Conservation (phyloP, 2,888 invertebrate genomes). For the Rhagonycha fulva region DNA sequence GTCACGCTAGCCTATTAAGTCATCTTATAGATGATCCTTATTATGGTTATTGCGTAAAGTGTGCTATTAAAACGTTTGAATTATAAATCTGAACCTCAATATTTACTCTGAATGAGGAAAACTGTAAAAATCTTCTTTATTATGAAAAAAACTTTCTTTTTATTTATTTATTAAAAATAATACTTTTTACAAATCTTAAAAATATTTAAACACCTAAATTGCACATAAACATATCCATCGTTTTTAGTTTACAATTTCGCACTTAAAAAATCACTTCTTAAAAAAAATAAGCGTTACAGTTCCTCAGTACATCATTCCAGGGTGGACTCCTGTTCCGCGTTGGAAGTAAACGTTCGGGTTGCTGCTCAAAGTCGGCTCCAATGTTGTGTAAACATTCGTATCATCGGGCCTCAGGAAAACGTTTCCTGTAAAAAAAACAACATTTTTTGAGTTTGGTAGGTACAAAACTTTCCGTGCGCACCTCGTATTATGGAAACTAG, state of each 20-base stretch:
- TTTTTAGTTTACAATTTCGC: background rate
- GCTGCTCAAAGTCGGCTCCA: constrained; percentile 83
- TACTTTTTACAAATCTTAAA: background rate
- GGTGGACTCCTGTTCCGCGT: constrained; percentile 78
- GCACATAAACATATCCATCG: background rate
- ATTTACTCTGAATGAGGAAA: too few relatives aligned
- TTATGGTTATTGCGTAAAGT: background rate
- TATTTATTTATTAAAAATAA: background rate
- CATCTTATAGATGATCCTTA: background rate
- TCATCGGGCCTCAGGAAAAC: constrained; percentile 81
- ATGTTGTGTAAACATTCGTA: constrained; percentile 82
- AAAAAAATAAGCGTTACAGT: background rate
- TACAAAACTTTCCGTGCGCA: background rate
- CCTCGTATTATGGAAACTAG: background rate
- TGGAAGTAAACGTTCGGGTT: constrained; percentile 92
- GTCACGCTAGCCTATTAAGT: background rate
- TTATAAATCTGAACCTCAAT: too few relatives aligned
- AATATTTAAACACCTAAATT: background rate
- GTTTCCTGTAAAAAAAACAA: constrained; percentile 59
- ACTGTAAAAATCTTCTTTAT: too few relatives aligned
- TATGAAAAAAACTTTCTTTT: background rate
- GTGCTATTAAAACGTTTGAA: background rate
- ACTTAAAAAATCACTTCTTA: background rate
- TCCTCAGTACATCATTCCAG: constrained; percentile 84
- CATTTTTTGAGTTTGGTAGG: constrained; percentile 21